Evolutionary conservation across 2,888 invertebrate genomes (phyloP).

Genomic region (Allacma fusca): DNA sequence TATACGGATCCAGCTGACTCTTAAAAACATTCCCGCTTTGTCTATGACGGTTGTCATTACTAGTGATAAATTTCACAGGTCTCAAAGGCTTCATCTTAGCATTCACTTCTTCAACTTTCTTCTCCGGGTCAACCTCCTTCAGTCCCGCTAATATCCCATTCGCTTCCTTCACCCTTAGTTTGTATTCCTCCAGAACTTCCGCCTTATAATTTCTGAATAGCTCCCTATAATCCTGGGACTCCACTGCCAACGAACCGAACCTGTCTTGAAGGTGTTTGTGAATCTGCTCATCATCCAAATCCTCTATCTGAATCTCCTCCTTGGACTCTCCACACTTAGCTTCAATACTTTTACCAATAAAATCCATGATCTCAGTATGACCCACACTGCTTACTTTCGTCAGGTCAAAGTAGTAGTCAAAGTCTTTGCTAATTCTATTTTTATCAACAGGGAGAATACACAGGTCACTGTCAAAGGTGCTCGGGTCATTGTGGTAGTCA

Average conservation of each 20-base stretch:
- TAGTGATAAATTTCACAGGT: background rate
- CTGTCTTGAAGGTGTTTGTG: background rate
- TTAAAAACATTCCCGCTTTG: constrained; percentile 3
- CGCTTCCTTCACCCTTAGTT: background rate
- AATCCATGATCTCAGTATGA: background rate
- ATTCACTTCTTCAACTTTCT: background rate
- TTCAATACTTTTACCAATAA: background rate
- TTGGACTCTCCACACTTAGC: background rate
- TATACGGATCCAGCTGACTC: background rate
- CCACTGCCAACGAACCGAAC: background rate
- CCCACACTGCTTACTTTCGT: background rate
- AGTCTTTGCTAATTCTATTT: background rate
- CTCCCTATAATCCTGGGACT: background rate
- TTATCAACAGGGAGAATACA: background rate
- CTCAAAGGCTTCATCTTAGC: background rate
- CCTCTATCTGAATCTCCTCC: background rate
- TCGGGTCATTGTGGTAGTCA: background rate
- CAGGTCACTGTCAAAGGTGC: background rate
- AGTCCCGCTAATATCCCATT: background rate
- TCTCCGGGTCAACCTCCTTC: background rate
- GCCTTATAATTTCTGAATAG: background rate
- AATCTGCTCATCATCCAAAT: background rate
- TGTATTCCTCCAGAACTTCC: constrained; percentile 4
- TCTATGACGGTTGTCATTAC: background rate
- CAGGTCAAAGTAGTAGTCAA: background rate